Evolutionary conservation across 2,113 vertebrate species (phyloP), one percentile per base, ranked within the genome.

Genomic region (Trogon surrucura): DNA sequence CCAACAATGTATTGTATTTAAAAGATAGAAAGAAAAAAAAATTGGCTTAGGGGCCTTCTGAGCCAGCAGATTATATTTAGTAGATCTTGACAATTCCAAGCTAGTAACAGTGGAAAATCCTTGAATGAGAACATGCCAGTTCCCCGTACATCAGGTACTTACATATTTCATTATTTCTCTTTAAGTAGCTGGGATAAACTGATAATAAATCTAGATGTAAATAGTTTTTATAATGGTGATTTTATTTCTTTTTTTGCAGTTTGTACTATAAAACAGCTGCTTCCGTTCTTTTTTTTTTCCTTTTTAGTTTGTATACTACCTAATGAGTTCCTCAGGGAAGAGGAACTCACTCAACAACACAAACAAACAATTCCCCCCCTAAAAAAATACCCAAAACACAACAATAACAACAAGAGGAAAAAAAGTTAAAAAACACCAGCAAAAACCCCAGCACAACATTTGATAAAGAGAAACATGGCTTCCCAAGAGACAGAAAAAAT

Each of bases 381-480:
- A 41, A 45, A 17, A 29, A 11, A 64, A 22, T 6, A 9, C 41
- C 41, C 41, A 41, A 41, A 41, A 41, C 41, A 41, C 41, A 12
- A 41, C 41, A 41, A 41, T 41, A 13, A 36, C 36, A 36, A 36
- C 36, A 14, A 34, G 18, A 12, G 4, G 22, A 14, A 53, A n/a
- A 25, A 16, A 41, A 41, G 41, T 41, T 41, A 41, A 41, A 41
- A 41, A 41, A 41, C 41, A 41, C 41, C 41, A 41, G 41, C 41
- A 16, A 64, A 20, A 1, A 1, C 3, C 41, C 41, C 4, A 36
- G 18, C 20, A 41, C 2, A 22, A 47, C 0, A 0, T 69, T 67
- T 87, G 32, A 47, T 73, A 51, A 61, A n/a, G 32, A 78, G 26
- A 91, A 71, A 45, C 25, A 56, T 4, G 26, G 15, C 32, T 75